Percentiles rank a stretch among this genome's conserved stretches.
Evolutionary conservation across 2,797 vertebrate species (phyloP).

Genomic region (Dendrocincla tyrannina): DNA sequence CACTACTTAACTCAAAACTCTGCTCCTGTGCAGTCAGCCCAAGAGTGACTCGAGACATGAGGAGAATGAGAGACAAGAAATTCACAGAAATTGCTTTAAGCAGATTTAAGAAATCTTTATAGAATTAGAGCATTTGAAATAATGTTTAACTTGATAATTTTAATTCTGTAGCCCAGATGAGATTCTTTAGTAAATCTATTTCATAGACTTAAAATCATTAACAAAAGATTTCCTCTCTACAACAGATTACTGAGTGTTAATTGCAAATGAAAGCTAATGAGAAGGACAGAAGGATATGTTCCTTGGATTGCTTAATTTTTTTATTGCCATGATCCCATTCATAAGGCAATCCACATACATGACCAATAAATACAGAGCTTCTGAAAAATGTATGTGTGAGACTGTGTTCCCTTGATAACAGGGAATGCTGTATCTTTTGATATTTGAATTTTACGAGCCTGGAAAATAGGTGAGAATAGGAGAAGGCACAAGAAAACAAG

Average conservation of each 20-base stretch:
- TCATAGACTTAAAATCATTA: neutral
- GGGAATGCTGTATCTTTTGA: neutral
- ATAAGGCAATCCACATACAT: neutral
- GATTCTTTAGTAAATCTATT: neutral
- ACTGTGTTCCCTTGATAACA: neutral
- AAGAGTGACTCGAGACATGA: neutral
- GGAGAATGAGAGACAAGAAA: neutral
- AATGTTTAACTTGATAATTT: constrained; percentile 9
- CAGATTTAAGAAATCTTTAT: neutral
- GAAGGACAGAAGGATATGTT: neutral
- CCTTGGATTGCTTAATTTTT: neutral
- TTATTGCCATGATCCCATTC: neutral
- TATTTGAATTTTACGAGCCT: neutral
- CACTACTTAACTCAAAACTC: neutral
- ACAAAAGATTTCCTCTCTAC: neutral
- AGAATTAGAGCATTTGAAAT: neutral
- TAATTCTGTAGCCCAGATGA: neutral
- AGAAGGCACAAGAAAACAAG: neutral
- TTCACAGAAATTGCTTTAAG: neutral
- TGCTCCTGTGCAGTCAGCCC: neutral
- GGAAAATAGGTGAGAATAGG: neutral
- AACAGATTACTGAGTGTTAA: neutral
- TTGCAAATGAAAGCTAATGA: neutral
- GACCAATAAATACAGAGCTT: neutral
- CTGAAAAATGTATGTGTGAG: neutral